Evolutionary conservation across 1,140 invertebrate species (phyloP).

Genomic region (Saccostrea cuccullata): DNA sequence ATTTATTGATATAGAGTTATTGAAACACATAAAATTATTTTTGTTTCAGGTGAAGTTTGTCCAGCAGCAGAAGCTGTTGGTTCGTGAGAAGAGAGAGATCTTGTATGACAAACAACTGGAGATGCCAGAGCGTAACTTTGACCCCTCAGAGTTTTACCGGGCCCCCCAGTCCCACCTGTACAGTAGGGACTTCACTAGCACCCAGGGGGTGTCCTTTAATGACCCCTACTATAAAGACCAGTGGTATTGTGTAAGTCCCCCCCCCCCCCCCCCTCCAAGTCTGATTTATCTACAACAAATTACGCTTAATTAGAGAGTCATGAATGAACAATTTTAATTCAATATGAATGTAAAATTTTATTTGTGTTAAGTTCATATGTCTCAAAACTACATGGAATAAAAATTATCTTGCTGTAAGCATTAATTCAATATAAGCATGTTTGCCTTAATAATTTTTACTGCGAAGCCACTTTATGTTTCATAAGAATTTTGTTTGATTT

Average conservation of each 20-base stretch:
- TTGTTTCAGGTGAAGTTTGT: constrained; percentile 67
- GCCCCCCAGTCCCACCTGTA: constrained; percentile 37
- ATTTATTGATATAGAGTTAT: too few species aligned
- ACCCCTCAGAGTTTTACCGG: constrained; percentile 66
- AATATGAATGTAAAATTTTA: too few species aligned
- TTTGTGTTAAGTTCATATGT: too few species aligned
- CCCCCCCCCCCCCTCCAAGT: neutral
- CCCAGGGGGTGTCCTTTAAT: constrained; percentile 62
- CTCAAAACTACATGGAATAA: too few species aligned
- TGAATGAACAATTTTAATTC: too few species aligned
- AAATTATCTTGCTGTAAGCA: too few species aligned
- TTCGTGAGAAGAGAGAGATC: constrained; percentile 68
- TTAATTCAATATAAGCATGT: too few species aligned
- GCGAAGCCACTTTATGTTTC: too few species aligned
- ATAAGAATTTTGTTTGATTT: too few species aligned
- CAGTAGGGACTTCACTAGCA: constrained; percentile 45
- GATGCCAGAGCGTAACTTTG: constrained; percentile 62
- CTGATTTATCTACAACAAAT: neutral
- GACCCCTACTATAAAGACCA: constrained; percentile 77
- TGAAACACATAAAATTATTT: too few species aligned
- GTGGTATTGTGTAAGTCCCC: constrained; percentile 79
- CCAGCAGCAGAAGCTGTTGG: constrained; percentile 69
- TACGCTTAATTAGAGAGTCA: too few species aligned
- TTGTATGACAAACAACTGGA: constrained; percentile 74
- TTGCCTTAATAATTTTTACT: too few species aligned